Evolutionary conservation across 1,140 invertebrate species (phyloP).

Genomic region (Phortica variegata): DNA sequence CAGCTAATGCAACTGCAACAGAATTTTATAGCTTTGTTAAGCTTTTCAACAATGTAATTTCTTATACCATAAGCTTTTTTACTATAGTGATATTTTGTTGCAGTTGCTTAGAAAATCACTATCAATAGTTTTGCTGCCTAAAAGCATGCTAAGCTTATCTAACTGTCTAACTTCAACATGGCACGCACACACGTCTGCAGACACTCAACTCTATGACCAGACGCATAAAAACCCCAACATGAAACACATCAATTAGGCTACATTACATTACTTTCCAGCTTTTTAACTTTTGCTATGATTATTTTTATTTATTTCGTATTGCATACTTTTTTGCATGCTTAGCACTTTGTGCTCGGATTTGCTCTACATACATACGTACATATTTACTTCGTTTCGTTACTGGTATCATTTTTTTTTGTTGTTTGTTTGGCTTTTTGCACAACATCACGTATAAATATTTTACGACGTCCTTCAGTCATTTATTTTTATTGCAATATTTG

Average conservation of each 20-base stretch:
- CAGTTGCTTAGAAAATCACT: no score
- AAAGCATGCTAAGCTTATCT: no score
- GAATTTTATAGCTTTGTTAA: no score
- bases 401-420: constrained; percentile 2
- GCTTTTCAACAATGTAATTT: no score
- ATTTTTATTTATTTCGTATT: constrained; percentile 2
- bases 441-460: constrained; percentile 56
- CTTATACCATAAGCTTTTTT: no score
- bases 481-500: constrained; percentile 58
- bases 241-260: constrained; percentile 27
- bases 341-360: constrained; percentile 24
- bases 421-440: constrained; percentile 12
- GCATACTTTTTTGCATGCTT: constrained; percentile 27
- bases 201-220: not conserved
- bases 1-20: no score
- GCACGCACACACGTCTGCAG: constrained; percentile 3
- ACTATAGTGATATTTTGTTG: no score
- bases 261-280: constrained; percentile 9
- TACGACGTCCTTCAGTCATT: constrained; percentile 57
- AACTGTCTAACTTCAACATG: no score
- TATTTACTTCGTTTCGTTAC: not conserved
- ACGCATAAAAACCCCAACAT: not conserved
- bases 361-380: not conserved
- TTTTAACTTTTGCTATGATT: no score
- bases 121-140: no score